Conservation (phyloP, 2,113 vertebrate genomes). For the Phrynosoma platyrhinos region DNA sequence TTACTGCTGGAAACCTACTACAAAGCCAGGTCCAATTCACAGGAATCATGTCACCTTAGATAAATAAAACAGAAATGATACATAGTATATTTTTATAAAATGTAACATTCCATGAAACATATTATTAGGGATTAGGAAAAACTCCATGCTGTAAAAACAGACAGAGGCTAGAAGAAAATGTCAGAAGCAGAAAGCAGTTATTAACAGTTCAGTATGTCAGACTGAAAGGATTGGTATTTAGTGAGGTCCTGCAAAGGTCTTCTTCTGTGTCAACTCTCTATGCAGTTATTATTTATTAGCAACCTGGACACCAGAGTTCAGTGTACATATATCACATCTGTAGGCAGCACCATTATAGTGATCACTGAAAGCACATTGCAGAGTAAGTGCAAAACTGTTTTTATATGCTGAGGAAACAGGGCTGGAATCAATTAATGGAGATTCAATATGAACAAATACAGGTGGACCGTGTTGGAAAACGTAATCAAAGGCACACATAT, state of each 20-base stretch:
- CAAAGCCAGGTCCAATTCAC: not conserved
- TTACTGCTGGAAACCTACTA: not conserved
- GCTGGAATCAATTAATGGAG: fast-evolving
- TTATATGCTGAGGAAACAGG: fast-evolving
- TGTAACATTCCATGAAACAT: not conserved
- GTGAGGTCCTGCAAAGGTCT: conserved; percentile 10
- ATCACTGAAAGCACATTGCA: fast-evolving
- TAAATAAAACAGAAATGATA: conserved; percentile 1
- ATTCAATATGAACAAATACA: conserved; percentile 19
- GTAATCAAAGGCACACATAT: conserved; percentile 65
- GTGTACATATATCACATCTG: not conserved
- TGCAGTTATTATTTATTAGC: not conserved
- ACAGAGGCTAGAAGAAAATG: not conserved
- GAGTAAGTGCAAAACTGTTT: fast-evolving
- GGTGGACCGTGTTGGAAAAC: conserved; percentile 53
- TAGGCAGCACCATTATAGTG: not conserved
- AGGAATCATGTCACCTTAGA: not conserved
- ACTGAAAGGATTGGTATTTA: not conserved
- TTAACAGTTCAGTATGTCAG: not conserved
- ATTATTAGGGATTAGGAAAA: not conserved
- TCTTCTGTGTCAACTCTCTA: fast-evolving
- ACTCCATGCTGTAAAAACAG: fast-evolving
- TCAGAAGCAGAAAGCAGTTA: conserved; percentile 15
- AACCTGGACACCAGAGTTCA: conserved; percentile 3
- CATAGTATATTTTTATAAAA: not conserved